These are phyloP conservation scores for Drosophila setifemur DNA, from an alignment of 1,140 invertebrate genomes.

Conservation along the genomic window DNA sequence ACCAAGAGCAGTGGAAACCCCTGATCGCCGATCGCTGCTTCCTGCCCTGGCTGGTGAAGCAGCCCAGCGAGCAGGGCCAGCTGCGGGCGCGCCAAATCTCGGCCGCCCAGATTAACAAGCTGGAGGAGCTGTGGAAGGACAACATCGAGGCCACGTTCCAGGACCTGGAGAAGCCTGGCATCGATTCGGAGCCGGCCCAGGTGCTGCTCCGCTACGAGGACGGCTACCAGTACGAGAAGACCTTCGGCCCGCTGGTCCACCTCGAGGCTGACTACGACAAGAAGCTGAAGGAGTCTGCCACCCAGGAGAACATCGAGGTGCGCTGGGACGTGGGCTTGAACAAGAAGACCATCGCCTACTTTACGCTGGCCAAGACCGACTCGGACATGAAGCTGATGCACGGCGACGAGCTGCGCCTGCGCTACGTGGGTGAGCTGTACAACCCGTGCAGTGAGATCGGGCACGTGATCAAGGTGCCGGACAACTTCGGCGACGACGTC, in stretches of 20 bases:
- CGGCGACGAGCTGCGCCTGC: conserved; percentile 97
- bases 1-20: conserved; percentile 99
- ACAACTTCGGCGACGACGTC: conserved; percentile 99
- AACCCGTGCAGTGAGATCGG: conserved; percentile 98
- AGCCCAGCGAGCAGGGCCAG: conserved; percentile 97
- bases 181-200: conserved; percentile 98
- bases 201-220: conserved; percentile 98
- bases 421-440: conserved; percentile 96
- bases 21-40: conserved; percentile 98
- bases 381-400: conserved; percentile 99
- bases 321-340: conserved; percentile 99
- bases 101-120: conserved; percentile 97
- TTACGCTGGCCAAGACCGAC: conserved; percentile 98
- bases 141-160: conserved; percentile 98
- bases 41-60: conserved; percentile 97
- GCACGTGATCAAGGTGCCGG: conserved; percentile 99
- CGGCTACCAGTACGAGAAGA: conserved; percentile 99
- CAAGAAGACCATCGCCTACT: conserved; percentile 98
- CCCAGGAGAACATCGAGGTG: conserved; percentile 98
- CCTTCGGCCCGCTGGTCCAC: conserved; percentile 98
- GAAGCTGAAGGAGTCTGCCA: conserved; percentile 98
- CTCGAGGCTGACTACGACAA: conserved; percentile 99
- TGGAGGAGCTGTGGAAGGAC: conserved; percentile 99
- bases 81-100: conserved; percentile 96
- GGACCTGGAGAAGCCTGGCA: conserved; percentile 98